Evolutionary conservation across 2,888 invertebrate genomes (phyloP), one percentile per base, ranked within the genome.

Genomic region (Hyposoter dolosus): DNA sequence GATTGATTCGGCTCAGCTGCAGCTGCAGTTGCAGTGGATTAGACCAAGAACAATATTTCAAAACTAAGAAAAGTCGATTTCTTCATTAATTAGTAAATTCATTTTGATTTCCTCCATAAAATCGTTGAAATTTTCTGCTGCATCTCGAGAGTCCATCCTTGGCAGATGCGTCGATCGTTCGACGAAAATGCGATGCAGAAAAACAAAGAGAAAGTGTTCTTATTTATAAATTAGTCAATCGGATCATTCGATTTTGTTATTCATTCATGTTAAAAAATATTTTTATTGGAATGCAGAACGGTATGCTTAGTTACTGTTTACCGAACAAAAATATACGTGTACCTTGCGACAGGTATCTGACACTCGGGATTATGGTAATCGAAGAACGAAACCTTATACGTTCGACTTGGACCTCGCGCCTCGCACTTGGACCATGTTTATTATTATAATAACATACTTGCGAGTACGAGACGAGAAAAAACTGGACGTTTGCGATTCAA

Each of bases 381-480:
- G 91, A 91, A 91, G 89, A 91, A 84, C 89, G 92, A 92, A 92
- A 92, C 92, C 92, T 82, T 92, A 92, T 87, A 91, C 88, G 87
- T 85, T 84, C 84, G 76, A 78, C 79, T 82, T 69, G 82, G 40
- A 72, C 60, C 77, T 78, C 77, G 74, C 68, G 84, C 78, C 63
- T 76, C 45, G 56, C 56, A 66, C 75, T 82, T 68, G 35, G 43
- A 82, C 56, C 75, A 60, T 50, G 45, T 69, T 66, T 47, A 68
- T 82, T 56, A 82, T 82, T 74, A 68, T 69, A 53, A 75, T 43
- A 53, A 40, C 68, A 45, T 17, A 69, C 10, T 19, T 23, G n/a
- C 6, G 60, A 69, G 40, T 40, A 15, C 10, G 68, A 47, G 32
- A 9, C 35, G 23, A 47, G 3, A 19, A 32, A 23, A 71, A 19